Evolutionary conservation across 1,140 invertebrate genomes (phyloP), one percentile per base, ranked within the genome.

Genomic region (Cecropterus lyciades): DNA sequence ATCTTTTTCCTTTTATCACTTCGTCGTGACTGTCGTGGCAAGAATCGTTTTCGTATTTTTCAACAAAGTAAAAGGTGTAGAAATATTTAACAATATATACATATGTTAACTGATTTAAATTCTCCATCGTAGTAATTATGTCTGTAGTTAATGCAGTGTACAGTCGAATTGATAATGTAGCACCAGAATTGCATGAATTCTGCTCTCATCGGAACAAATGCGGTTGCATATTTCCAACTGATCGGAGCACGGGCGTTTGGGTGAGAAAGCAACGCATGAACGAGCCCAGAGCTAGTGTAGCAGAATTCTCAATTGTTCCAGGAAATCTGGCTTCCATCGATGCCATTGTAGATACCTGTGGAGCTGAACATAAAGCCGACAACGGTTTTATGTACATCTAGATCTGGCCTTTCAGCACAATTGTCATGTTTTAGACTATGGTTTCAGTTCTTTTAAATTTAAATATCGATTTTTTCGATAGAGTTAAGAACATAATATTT

Each of bases 371-470:
- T 69, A 71, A 68, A 63, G 63, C 75, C 52, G 65, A 65, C 74
- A 79, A 82, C 78, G 79, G 82, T 80, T 82, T 82, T 85, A n/a
- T 77, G 80, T 75, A 81, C 73, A 79, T 79, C 69, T 75, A 71
- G 74, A 72, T 69, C 72, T 77, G 63, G 70, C 40, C 49, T 75
- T 72, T 60, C 57, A 53, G 56, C 66, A 59, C 24, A 57, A 63
- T 71, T 75, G 33, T 67, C 42, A 56, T 53, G 14, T 75, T 60
- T 49, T 9, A 8, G 30, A 9, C 5, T 24, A 3, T 24, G 20
- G 5, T 24, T 5, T 24, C 20, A 5, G 20, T 24, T 3, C 20
- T 24, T 24, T 5, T n/a, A n/a, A n/a, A n/a, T n/a, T n/a, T n/a
- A n/a, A n/a, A n/a, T n/a, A n/a, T n/a, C n/a, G n/a, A n/a, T n/a